Conservation (phyloP, 2,113 vertebrate species). For the Sardina pilchardus region DNA sequence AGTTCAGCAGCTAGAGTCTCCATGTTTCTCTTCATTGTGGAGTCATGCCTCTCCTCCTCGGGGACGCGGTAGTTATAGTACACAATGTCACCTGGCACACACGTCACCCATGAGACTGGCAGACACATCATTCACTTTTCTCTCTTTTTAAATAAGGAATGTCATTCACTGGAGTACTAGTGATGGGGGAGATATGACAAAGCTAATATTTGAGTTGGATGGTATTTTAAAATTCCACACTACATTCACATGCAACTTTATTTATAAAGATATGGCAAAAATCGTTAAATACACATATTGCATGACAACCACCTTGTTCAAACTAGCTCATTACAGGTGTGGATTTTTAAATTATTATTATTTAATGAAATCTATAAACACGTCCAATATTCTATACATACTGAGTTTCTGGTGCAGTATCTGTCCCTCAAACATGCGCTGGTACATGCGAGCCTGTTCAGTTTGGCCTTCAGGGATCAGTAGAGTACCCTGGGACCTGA, state of each 20-base stretch:
- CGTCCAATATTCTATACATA: background rate
- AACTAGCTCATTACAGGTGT: too few species aligned
- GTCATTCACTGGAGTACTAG: too few species aligned
- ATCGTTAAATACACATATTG: background rate
- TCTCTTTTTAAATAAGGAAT: too few species aligned
- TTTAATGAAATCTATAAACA: too few species aligned
- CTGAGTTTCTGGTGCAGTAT: background rate
- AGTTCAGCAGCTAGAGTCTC: background rate
- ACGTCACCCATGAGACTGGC: background rate
- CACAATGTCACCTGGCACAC: background rate
- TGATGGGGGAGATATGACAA: too few species aligned
- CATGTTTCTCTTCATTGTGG: background rate
- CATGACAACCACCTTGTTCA: too few species aligned
- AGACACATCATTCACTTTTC: too few species aligned
- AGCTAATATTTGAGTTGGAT: background rate
- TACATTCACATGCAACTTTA: background rate
- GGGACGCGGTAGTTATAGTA: background rate
- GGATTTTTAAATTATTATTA: too few species aligned
- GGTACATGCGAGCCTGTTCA: background rate
- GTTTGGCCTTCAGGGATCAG: background rate
- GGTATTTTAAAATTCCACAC: background rate
- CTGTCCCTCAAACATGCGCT: background rate
- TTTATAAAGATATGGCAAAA: too few species aligned
- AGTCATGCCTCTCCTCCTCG: background rate
- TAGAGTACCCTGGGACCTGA: background rate